phyloP scores from a whole-genome alignment of 2,888 invertebrate species.

The Girardia tigrina region DNA sequence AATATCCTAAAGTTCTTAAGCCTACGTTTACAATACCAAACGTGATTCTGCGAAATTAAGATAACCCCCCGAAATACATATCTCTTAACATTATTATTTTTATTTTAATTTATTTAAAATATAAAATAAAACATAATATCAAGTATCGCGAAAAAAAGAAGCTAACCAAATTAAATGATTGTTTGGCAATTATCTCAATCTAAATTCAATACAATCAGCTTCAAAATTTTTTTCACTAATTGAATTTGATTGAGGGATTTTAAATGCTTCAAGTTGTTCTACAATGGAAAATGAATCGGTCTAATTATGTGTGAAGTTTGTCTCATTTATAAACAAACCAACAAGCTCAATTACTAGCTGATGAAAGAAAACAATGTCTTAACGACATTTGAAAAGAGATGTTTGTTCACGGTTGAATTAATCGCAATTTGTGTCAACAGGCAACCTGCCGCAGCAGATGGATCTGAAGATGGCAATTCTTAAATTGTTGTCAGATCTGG shows the following conservation, averaged over 20 bases:
- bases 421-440: slow-evolving; percentile 18
- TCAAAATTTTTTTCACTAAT: slow-evolving; percentile 12
- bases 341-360: slow-evolving; percentile 17
- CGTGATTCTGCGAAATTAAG: too few species aligned
- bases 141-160: too few species aligned
- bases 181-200: slow-evolving; percentile 13
- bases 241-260: slow-evolving; percentile 23
- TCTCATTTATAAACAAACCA: slow-evolving; percentile 23
- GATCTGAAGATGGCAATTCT: slow-evolving; percentile 17
- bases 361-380: slow-evolving; percentile 18
- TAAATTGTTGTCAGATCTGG: slow-evolving; percentile 23
- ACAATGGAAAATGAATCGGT: slow-evolving; percentile 17
- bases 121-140: too few species aligned
- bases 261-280: slow-evolving; percentile 23
- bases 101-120: too few species aligned
- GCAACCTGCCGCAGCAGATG: slow-evolving; percentile 17
- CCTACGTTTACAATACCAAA: too few species aligned
- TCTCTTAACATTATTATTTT: too few species aligned
- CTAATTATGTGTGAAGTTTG: slow-evolving; percentile 23
- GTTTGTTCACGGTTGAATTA: slow-evolving; percentile 17
- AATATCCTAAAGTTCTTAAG: too few species aligned
- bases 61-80: too few species aligned
- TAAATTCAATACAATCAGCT: slow-evolving; percentile 18
- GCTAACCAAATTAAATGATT: background rate
- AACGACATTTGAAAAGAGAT: slow-evolving; percentile 10